These are phyloP conservation scores for Chrysemys picta DNA, from an alignment of 2,113 vertebrate genomes.

Conservation along the genomic window DNA sequence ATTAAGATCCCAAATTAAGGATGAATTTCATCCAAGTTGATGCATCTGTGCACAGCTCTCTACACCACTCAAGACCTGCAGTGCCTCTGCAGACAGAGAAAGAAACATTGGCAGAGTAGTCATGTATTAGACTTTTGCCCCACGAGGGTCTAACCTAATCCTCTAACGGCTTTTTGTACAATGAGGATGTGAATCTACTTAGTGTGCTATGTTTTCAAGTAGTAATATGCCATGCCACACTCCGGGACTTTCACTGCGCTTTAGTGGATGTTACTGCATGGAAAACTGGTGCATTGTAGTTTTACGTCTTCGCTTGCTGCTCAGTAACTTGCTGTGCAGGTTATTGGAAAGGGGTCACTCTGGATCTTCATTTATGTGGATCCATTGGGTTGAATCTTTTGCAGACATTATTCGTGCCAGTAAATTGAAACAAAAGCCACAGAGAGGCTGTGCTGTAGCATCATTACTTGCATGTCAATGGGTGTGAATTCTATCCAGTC, in stretches of 20 bases:
- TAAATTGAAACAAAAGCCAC: background rate
- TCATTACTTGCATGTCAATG: background rate
- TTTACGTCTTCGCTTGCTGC: background rate
- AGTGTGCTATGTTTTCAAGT: background rate
- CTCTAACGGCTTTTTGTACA: background rate
- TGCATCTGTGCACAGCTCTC: fast-evolving
- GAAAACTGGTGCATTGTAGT: background rate
- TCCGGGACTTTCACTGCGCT: background rate
- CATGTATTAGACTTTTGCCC: fast-evolving
- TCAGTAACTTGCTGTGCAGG: background rate
- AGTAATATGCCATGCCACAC: background rate
- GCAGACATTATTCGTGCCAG: background rate
- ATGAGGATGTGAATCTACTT: background rate
- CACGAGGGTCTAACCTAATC: background rate
- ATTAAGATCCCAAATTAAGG: background rate
- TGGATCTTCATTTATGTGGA: fast-evolving
- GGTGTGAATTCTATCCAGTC: background rate
- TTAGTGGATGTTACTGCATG: background rate
- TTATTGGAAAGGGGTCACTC: background rate
- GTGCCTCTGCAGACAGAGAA: background rate
- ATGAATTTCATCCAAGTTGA: background rate
- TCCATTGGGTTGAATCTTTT: background rate
- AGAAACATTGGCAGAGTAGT: fast-evolving
- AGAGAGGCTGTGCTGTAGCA: background rate
- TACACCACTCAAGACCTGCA: fast-evolving